phyloP scores from a whole-genome alignment of 1,140 invertebrate genomes.

The Megalopta genalis region DNA sequence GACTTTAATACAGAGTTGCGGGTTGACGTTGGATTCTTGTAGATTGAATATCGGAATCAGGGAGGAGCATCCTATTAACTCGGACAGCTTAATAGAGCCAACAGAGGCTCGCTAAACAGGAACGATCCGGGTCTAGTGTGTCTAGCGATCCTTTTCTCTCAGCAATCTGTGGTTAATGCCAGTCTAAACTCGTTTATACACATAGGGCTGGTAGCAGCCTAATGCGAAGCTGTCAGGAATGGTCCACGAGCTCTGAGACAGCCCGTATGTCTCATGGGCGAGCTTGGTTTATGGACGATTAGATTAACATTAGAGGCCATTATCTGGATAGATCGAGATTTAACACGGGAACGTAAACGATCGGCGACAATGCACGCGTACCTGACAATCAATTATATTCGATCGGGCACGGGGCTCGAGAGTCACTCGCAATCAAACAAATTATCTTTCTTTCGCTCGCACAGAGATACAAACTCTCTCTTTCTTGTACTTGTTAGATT shows the following conservation, averaged over 20 bases:
- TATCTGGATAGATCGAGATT: neutral
- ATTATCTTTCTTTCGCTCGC: too few relatives aligned
- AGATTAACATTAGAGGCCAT: neutral
- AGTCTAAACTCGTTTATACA: conserved; percentile 4
- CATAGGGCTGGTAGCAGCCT: neutral
- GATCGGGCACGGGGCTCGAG: neutral
- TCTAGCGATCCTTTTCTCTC: neutral
- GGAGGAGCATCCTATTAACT: neutral
- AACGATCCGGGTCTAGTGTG: neutral
- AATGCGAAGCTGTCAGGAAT: neutral
- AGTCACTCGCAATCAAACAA: too few relatives aligned
- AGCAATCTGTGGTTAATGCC: neutral
- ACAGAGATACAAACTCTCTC: too few relatives aligned
- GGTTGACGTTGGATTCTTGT: neutral
- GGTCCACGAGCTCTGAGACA: neutral
- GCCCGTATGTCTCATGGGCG: neutral
- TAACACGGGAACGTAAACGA: neutral
- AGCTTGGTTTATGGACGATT: neutral
- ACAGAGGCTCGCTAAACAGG: neutral
- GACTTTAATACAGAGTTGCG: neutral
- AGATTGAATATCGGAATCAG: neutral
- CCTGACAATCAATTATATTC: neutral
- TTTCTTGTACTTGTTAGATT: too few relatives aligned
- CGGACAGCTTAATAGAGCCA: neutral
- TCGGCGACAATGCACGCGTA: neutral